These are phyloP conservation scores for Cryptophagus acutangulus DNA, from an alignment of 2,888 invertebrate genomes.

Conservation along the genomic window DNA sequence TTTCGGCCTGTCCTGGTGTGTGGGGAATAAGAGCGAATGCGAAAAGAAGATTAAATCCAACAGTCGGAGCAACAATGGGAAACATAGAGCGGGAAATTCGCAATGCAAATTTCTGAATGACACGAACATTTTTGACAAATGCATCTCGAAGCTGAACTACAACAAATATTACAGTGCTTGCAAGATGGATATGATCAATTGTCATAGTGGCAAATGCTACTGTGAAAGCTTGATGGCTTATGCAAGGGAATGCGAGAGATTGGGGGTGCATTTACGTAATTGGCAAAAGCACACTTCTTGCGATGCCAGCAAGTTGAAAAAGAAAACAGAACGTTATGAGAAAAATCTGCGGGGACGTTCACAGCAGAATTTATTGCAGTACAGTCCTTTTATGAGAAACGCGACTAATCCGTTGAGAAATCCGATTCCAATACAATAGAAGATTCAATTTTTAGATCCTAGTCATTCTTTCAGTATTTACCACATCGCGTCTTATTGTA, in stretches of 20 bases:
- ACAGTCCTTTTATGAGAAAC: too few species aligned
- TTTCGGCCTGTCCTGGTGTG: slow-evolving; percentile 88
- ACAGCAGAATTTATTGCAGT: too few species aligned
- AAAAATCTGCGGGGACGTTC: too few species aligned
- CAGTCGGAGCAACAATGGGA: slow-evolving; percentile 15
- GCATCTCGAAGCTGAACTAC: slow-evolving; percentile 74
- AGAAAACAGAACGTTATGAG: too few species aligned
- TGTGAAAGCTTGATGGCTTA: slow-evolving; percentile 89
- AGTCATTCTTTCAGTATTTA: slow-evolving; percentile 44
- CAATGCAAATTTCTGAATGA: slow-evolving; percentile 39
- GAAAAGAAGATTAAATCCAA: slow-evolving; percentile 26
- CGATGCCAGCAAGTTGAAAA: too few species aligned
- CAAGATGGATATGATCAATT: slow-evolving; percentile 75
- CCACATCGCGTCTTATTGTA: slow-evolving; percentile 24
- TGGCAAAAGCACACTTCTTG: slow-evolving; percentile 58
- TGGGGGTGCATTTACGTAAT: slow-evolving; percentile 64
- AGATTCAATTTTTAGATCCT: slow-evolving; percentile 25
- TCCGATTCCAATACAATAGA: slow-evolving; percentile 28
- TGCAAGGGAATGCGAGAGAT: slow-evolving; percentile 76
- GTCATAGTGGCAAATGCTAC: slow-evolving; percentile 73
- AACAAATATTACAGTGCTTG: slow-evolving; percentile 83
- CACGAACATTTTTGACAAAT: slow-evolving; percentile 63
- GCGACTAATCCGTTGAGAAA: too few species aligned
- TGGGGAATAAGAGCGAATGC: slow-evolving; percentile 53
- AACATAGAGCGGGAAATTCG: slow-evolving; percentile 28